A percentile compares a stretch with the other conserved stretches of the same genome.
phyloP scores from a whole-genome alignment of 2,888 invertebrate species.

The Galerucella nymphaeae region DNA sequence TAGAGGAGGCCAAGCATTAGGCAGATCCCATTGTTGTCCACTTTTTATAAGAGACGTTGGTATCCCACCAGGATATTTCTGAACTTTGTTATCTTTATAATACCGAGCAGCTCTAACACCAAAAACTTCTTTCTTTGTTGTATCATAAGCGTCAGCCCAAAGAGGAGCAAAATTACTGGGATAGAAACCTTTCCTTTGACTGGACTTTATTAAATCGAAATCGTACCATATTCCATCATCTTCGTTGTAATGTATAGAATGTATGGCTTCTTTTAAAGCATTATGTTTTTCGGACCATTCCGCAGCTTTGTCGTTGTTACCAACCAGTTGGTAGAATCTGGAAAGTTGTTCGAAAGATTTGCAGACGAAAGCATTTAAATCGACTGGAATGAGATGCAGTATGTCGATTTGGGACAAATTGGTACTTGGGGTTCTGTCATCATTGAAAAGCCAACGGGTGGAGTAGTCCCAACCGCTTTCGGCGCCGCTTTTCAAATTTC shows the following conservation, averaged over 20 bases:
- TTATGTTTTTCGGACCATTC: conserved; percentile 69
- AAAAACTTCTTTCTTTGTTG: conserved; percentile 54
- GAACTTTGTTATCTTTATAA: conserved; percentile 59
- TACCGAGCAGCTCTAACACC: conserved; percentile 69
- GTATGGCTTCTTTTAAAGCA: conserved; percentile 72
- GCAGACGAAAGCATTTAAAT: conserved; percentile 82
- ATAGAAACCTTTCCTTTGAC: conserved; percentile 74
- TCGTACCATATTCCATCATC: conserved; percentile 85
- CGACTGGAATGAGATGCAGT: conserved; percentile 80
- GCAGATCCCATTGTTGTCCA: conserved; percentile 84
- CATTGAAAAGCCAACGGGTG: conserved; percentile 78
- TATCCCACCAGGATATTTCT: conserved; percentile 67
- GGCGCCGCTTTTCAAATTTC: conserved; percentile 64
- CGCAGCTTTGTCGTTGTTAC: conserved; percentile 65
- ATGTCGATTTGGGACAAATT: conserved; percentile 74
- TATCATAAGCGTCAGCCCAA: conserved; percentile 69
- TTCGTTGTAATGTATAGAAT: conserved; percentile 79
- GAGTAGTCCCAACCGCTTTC: conserved; percentile 93
- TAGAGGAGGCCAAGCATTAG: conserved; percentile 88
- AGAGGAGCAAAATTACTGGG: conserved; percentile 80
- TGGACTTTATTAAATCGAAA: conserved; percentile 71
- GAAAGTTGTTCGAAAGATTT: conserved; percentile 75
- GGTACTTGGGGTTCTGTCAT: conserved; percentile 68
- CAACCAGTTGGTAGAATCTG: conserved; percentile 69
- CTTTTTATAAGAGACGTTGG: conserved; percentile 74